Evolutionary conservation across 2,888 invertebrate genomes (phyloP).

Genomic region (Molorchus minor): DNA sequence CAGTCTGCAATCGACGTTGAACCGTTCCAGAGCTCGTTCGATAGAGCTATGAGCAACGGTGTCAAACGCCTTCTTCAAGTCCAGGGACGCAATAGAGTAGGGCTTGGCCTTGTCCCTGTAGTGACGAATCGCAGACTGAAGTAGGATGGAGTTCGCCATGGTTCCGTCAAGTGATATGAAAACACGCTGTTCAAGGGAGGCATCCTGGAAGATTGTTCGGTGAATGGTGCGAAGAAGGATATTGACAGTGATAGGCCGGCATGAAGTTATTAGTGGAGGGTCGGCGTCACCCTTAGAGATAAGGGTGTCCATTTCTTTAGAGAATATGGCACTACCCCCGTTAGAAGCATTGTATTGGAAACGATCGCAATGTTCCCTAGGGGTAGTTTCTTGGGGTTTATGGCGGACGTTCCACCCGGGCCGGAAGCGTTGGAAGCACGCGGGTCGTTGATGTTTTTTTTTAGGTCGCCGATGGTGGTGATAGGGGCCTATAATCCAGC

Average conservation of each 20-base stretch:
- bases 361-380: background rate
- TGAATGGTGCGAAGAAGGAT: slow-evolving; percentile 24
- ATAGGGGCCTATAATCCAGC: background rate
- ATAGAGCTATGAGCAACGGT: slow-evolving; percentile 33
- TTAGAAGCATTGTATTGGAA: background rate
- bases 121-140: slow-evolving; percentile 26
- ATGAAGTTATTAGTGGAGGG: slow-evolving; percentile 4
- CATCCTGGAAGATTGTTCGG: slow-evolving; percentile 20
- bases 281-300: slow-evolving; percentile 32
- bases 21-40: slow-evolving; percentile 25
- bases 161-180: too few species aligned
- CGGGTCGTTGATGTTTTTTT: background rate
- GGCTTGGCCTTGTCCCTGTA: slow-evolving; percentile 5
- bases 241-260: slow-evolving; percentile 34
- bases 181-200: slow-evolving; percentile 6
- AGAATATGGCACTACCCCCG: slow-evolving; percentile 2
- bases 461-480: background rate
- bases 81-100: slow-evolving; percentile 30
- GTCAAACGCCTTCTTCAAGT: slow-evolving; percentile 41
- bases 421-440: background rate
- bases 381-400: background rate
- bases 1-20: slow-evolving; percentile 9
- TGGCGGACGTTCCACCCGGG: background rate
- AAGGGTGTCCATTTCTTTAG: slow-evolving; percentile 23
- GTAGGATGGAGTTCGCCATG: slow-evolving; percentile 30